These are phyloP conservation scores for Zaprionus lachaisei DNA, from an alignment of 1,140 invertebrate species.

Conservation along the genomic window DNA sequence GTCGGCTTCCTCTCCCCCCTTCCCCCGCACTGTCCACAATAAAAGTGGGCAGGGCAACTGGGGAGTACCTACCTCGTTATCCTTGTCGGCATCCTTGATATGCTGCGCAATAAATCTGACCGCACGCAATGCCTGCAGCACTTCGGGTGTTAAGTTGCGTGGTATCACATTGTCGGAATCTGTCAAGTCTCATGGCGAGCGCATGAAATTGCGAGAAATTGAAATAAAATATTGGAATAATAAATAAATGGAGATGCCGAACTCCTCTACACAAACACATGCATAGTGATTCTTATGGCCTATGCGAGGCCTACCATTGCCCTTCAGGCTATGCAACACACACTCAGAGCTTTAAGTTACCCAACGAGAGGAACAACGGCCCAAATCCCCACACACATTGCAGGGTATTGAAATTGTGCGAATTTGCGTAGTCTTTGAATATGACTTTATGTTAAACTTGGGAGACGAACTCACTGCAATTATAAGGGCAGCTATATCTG, in stretches of 20 bases:
- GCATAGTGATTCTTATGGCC: slow-evolving; percentile 61
- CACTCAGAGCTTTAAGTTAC: slow-evolving; percentile 33
- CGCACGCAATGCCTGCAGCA: slow-evolving; percentile 95
- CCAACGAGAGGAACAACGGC: slow-evolving; percentile 19
- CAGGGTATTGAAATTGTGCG: slow-evolving; percentile 7
- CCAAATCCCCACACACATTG: background rate
- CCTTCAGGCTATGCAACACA: slow-evolving; percentile 24
- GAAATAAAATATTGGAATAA: slow-evolving; percentile 81
- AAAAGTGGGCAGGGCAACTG: slow-evolving; percentile 59
- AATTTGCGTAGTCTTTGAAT: slow-evolving; percentile 18
- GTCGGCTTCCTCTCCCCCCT: background rate
- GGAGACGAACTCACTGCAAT: too few species aligned
- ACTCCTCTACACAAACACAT: slow-evolving; percentile 23
- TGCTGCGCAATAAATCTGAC: slow-evolving; percentile 98
- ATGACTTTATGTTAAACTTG: slow-evolving; percentile 1
- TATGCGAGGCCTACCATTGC: slow-evolving; percentile 24
- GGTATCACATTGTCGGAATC: slow-evolving; percentile 93
- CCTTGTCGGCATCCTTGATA: slow-evolving; percentile 97
- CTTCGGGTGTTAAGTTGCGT: slow-evolving; percentile 92
- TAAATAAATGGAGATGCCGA: slow-evolving; percentile 69
- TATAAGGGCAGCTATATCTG: too few species aligned
- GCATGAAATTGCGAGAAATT: slow-evolving; percentile 79
- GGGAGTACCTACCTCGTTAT: slow-evolving; percentile 91
- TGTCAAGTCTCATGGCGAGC: slow-evolving; percentile 63
- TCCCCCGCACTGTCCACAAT: slow-evolving; percentile 49